A percentile compares a stretch with the other conserved stretches of the same genome.
phyloP scores from a whole-genome alignment of 2,797 vertebrate genomes.

The Platalea minor region DNA sequence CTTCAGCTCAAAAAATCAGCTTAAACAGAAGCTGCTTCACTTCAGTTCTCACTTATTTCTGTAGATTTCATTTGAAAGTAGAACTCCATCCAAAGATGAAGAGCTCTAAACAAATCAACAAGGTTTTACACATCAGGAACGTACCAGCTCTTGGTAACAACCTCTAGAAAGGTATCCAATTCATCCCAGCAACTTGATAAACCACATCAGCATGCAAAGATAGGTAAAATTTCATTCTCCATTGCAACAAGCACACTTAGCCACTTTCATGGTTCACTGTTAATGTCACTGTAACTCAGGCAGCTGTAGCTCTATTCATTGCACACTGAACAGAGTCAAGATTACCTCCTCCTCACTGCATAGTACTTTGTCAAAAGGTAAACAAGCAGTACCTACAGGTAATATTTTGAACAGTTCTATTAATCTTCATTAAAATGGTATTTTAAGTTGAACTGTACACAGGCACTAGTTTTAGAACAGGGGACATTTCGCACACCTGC shows the following conservation, averaged over 20 bases:
- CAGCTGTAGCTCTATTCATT: neutral
- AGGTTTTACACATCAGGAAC: neutral
- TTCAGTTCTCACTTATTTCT: neutral
- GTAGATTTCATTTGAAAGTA: neutral
- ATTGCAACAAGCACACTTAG: neutral
- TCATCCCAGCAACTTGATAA: neutral
- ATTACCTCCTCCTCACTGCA: neutral
- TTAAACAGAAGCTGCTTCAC: neutral
- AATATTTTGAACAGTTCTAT: neutral
- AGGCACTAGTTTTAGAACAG: neutral
- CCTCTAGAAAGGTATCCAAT: neutral
- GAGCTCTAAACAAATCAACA: neutral
- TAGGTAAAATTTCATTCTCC: neutral
- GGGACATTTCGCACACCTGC: neutral
- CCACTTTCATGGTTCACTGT: neutral
- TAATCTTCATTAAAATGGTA: neutral
- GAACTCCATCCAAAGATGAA: neutral
- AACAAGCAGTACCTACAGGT: neutral
- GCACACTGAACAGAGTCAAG: neutral
- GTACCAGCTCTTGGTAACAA: neutral
- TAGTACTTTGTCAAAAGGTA: neutral
- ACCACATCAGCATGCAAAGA: neutral
- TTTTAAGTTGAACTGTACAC: neutral
- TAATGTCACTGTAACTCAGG: neutral
- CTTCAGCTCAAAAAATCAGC: neutral